Evolutionary conservation across 2,888 invertebrate genomes (phyloP).

Genomic region (Gortyna flavago): DNA sequence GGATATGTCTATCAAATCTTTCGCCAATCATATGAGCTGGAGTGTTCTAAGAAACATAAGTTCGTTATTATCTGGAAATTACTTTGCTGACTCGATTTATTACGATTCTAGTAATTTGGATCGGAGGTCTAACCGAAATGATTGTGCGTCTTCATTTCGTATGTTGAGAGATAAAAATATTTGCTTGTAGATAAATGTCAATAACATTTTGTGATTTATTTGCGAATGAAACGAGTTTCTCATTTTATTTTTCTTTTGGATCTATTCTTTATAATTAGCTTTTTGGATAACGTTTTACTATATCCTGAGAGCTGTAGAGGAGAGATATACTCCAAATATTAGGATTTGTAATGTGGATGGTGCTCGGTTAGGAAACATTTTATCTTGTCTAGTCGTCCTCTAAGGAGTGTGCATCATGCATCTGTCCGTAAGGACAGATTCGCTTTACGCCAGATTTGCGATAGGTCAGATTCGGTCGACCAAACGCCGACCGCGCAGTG

Average conservation of each 20-base stretch:
- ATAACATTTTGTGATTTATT: slow-evolving; percentile 39
- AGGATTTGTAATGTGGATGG: too few species aligned
- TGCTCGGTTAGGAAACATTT: neutral
- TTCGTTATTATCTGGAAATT: slow-evolving; percentile 51
- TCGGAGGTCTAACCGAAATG: slow-evolving; percentile 30
- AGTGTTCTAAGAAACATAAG: slow-evolving; percentile 10
- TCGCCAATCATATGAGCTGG: slow-evolving; percentile 1
- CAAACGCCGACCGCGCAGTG: too few species aligned
- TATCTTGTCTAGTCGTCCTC: neutral
- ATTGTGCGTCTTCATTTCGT: slow-evolving; percentile 31
- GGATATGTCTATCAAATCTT: slow-evolving; percentile 30
- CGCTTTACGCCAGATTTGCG: too few species aligned
- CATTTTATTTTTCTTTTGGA: neutral
- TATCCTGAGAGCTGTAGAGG: too few species aligned
- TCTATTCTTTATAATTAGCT: neutral
- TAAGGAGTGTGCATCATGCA: neutral
- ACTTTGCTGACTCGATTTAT: slow-evolving; percentile 28
- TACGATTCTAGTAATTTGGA: slow-evolving; percentile 26
- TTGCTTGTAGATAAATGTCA: slow-evolving; percentile 11
- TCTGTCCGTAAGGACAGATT: too few species aligned
- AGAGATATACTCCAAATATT: too few species aligned
- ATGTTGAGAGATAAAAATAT: neutral
- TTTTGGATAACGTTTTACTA: neutral
- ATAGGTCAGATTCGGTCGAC: too few species aligned
- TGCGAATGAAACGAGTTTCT: slow-evolving; percentile 12